A percentile compares a stretch with the other conserved stretches of the same genome.
Evolutionary conservation across 2,113 vertebrate genomes (phyloP).

Genomic region (Callorhinus ursinus): DNA sequence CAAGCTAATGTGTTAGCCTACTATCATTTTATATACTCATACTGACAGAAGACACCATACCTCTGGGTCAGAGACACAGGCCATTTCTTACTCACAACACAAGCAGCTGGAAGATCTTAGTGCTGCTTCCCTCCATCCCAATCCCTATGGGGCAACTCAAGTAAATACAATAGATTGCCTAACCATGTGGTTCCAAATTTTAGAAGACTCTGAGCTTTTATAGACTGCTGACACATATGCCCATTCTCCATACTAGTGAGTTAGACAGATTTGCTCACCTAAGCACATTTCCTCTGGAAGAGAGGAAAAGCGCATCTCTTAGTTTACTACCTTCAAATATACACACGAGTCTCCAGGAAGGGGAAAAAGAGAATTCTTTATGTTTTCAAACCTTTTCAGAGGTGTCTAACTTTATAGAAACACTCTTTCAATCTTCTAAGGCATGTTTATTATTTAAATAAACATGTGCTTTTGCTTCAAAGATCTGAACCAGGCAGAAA

Average conservation of each 20-base stretch:
- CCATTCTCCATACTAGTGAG: background rate
- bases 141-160: background rate
- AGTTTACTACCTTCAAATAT: background rate
- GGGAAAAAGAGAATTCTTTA: background rate
- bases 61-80: background rate
- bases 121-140: background rate
- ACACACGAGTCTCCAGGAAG: background rate
- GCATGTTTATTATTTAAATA: background rate
- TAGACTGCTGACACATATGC: background rate
- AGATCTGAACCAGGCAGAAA: background rate
- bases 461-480: background rate
- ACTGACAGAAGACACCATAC: background rate
- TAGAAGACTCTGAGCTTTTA: background rate
- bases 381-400: background rate
- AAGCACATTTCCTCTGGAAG: background rate
- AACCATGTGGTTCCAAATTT: background rate
- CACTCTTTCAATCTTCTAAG: background rate
- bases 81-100: background rate
- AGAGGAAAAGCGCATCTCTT: background rate
- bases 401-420: background rate
- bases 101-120: background rate
- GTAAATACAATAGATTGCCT: background rate
- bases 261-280: background rate
- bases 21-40: background rate
- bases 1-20: background rate